A percentile compares a stretch with the other conserved stretches of the same genome.
These are phyloP conservation scores for Melanchra persicariae DNA, from an alignment of 2,888 invertebrate species.

Conservation along the genomic window DNA sequence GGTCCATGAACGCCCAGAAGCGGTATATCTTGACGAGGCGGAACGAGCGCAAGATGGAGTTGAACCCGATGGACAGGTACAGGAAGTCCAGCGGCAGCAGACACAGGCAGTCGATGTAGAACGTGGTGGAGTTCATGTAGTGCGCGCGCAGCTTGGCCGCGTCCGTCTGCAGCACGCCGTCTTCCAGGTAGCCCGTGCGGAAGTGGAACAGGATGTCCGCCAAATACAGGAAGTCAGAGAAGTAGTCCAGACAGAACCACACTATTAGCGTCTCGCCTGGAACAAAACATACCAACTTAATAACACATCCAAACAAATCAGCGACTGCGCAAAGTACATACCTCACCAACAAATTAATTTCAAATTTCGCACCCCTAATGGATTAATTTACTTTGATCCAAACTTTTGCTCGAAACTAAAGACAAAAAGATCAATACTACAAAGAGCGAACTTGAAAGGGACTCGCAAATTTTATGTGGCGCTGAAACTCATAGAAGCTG, in stretches of 20 bases:
- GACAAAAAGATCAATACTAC: conserved; percentile 60
- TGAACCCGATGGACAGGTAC: conserved; percentile 99
- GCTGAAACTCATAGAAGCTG: conserved; percentile 72
- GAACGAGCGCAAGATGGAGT: conserved; percentile 98
- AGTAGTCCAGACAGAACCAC: conserved; percentile 99
- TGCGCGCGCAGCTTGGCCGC: conserved; percentile 97
- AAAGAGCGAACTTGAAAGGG: conserved; percentile 64
- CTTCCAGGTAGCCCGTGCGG: conserved; percentile 98
- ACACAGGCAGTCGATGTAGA: conserved; percentile 99
- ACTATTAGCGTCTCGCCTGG: conserved; percentile 96
- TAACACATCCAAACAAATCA: conserved; percentile 6
- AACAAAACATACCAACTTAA: conserved; percentile 75
- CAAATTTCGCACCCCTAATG: conserved; percentile 7
- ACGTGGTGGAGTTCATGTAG: conserved; percentile 99
- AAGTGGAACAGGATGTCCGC: conserved; percentile 99
- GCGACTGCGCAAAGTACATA: background rate
- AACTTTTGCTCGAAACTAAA: conserved; percentile 60
- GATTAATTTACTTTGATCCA: conserved; percentile 54
- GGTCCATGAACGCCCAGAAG: conserved; percentile 99
- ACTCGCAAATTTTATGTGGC: conserved; percentile 73
- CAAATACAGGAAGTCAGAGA: conserved; percentile 98
- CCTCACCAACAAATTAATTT: conserved; percentile 15
- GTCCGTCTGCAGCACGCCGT: conserved; percentile 99
- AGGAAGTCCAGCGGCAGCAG: conserved; percentile 99
- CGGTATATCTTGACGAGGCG: conserved; percentile 99